Evolutionary conservation across 2,888 invertebrate genomes (phyloP).

Genomic region (Ectobius pallidus): DNA sequence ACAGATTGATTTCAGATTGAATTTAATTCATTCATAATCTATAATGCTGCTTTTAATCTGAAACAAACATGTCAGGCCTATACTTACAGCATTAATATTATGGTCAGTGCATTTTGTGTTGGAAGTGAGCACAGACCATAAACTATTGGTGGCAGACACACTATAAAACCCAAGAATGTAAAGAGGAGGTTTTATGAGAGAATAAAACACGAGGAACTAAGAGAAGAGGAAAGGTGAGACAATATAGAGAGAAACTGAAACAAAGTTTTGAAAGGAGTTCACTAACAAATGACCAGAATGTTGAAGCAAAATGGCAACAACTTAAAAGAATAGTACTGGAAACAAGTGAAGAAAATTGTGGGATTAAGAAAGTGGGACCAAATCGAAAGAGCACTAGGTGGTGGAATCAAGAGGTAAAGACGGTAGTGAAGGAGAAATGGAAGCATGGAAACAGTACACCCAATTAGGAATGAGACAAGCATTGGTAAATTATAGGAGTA

Average conservation of each 20-base stretch:
- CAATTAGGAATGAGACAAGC: background rate
- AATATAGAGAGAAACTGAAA: background rate
- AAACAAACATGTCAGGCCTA: too few species aligned
- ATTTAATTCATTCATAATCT: too few species aligned
- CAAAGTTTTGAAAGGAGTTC: background rate
- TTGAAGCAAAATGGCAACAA: background rate
- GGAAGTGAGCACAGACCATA: background rate
- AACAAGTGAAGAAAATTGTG: background rate
- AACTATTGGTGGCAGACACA: background rate
- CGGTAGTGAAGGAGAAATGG: background rate
- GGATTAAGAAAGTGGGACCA: conserved; percentile 1
- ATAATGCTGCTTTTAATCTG: too few species aligned
- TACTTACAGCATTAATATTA: too few species aligned
- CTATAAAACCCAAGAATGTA: background rate
- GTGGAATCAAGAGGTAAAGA: background rate
- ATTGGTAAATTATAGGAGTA: background rate
- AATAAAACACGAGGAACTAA: background rate
- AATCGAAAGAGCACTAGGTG: background rate
- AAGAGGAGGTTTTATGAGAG: background rate
- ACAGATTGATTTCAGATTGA: too few species aligned
- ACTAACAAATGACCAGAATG: background rate
- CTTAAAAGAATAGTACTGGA: too few species aligned
- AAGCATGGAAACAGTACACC: background rate
- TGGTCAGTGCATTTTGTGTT: too few species aligned
- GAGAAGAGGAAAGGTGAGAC: background rate